Base-by-base conservation (phyloP, 1,140 invertebrate species). In the Charaxes varanes region DNA sequence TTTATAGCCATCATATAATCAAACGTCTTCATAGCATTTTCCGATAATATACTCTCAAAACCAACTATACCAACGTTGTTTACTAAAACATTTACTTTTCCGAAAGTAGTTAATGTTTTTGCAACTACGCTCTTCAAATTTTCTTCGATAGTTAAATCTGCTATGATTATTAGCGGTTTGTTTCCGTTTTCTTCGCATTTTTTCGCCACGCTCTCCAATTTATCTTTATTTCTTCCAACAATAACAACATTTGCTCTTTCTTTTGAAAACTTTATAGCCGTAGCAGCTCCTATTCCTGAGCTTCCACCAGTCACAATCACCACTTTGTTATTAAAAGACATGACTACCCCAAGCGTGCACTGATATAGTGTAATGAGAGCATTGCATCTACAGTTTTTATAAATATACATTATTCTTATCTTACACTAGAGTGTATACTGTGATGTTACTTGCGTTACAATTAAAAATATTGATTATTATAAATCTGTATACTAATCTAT, bases 171-270 rank as follows among this genome's bases (percentile, higher is more conserved):
- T 15, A 52, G 26, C n/a, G n/a, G n/a, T n/a, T n/a, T n/a, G n/a
- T n/a, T n/a, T n/a, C n/a, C n/a, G 14, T 13, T 13, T 5, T 38
- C 33, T 6, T 32, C 12, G 11, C 43, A 52, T 17, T 34, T 11
- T 15, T 21, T 17, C 7, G 27, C 42, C 4, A 42, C 28, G 5
- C 28, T 14, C 13, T 28, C 38, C 7, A 52, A 18, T 42, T 41
- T 46, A 13, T 27, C 6, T 30, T 47, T 35, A 33, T 47, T 52
- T 47, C 49, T 41, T 16, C 43, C 49, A 10, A 52, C 43, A 4
- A 52, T 27, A 6, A 24, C 42, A n/a, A 52, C 37, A 18, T 27
- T 31, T 6, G 43, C 49, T 6, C 21, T 21, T 27, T 46, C 28
- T 11, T 47, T 37, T 2, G 17, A 6, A 11, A 52, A 52, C 13